phyloP scores from a whole-genome alignment of 2,113 vertebrate genomes.

The Mohoua ochrocephala region DNA sequence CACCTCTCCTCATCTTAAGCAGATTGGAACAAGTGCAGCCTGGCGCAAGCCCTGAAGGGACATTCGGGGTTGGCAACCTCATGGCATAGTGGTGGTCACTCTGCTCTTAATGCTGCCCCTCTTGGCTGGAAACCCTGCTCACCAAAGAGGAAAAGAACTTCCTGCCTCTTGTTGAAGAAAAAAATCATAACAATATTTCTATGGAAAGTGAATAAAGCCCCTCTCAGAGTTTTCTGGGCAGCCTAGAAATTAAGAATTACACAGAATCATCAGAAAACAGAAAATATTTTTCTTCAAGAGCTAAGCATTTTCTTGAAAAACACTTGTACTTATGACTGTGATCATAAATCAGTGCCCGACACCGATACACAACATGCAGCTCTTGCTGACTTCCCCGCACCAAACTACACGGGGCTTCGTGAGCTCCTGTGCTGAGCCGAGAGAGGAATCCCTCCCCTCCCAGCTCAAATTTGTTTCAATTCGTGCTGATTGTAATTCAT shows the following conservation, averaged over 20 bases:
- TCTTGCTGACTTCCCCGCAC: not conserved
- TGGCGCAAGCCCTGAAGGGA: not conserved
- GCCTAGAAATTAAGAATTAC: not conserved
- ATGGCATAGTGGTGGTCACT: accelerated
- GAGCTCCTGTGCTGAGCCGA: not conserved
- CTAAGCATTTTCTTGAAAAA: not conserved
- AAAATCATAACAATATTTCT: not conserved
- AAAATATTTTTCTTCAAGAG: not conserved
- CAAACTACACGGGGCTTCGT: not conserved
- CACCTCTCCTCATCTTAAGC: not conserved
- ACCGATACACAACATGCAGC: not conserved
- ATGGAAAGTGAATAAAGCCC: not conserved
- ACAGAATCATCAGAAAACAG: not conserved
- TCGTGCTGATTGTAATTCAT: not conserved
- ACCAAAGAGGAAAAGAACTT: not conserved
- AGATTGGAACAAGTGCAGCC: not conserved
- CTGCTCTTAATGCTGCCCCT: not conserved
- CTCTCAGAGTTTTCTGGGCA: not conserved
- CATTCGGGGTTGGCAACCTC: accelerated
- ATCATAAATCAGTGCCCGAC: not conserved
- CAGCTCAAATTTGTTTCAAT: not conserved
- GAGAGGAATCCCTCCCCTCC: not conserved
- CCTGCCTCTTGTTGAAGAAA: not conserved
- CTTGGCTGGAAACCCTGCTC: not conserved
- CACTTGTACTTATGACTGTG: not conserved